Percentiles rank a stretch among this genome's conserved stretches.
Evolutionary conservation across 2,888 invertebrate genomes (phyloP).

Genomic region (Polyploca ridens): DNA sequence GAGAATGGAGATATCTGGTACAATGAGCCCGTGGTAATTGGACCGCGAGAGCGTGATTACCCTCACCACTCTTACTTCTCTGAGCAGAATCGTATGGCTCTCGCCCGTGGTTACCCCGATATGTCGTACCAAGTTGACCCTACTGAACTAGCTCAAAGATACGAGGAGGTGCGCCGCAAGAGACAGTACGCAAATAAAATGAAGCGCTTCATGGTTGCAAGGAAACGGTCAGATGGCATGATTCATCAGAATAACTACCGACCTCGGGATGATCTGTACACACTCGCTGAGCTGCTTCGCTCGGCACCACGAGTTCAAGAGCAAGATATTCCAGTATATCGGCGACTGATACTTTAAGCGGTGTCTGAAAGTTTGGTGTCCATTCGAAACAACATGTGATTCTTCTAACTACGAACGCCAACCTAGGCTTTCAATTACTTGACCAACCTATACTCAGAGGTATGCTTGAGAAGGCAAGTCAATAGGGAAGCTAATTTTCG

Average conservation of each 20-base stretch:
- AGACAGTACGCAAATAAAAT: constrained; percentile 77
- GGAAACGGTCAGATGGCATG: constrained; percentile 78
- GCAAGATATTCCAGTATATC: constrained; percentile 84
- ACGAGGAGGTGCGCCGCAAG: constrained; percentile 79
- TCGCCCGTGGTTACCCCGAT: constrained; percentile 71
- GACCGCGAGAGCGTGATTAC: constrained; percentile 69
- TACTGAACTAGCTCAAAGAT: constrained; percentile 71
- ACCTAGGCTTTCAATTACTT: neutral
- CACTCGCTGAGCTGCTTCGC: constrained; percentile 83
- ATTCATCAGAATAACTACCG: constrained; percentile 74
- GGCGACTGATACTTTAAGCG: constrained; percentile 85
- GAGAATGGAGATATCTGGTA: constrained; percentile 85
- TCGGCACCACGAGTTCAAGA: constrained; percentile 81
- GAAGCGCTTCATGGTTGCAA: constrained; percentile 87
- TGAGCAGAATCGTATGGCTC: constrained; percentile 75
- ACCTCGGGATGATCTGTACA: constrained; percentile 85
- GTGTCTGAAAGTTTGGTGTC: constrained; percentile 44
- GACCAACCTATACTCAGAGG: neutral
- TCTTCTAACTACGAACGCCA: constrained; percentile 28
- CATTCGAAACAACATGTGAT: constrained; percentile 43
- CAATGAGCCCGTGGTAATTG: constrained; percentile 83
- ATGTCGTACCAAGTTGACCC: constrained; percentile 73
- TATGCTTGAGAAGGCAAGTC: neutral
- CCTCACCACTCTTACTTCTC: constrained; percentile 78
- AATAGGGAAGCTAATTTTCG: constrained; percentile 34